Conservation (phyloP, 1,140 invertebrate genomes). For the Tenebrio molitor region DNA sequence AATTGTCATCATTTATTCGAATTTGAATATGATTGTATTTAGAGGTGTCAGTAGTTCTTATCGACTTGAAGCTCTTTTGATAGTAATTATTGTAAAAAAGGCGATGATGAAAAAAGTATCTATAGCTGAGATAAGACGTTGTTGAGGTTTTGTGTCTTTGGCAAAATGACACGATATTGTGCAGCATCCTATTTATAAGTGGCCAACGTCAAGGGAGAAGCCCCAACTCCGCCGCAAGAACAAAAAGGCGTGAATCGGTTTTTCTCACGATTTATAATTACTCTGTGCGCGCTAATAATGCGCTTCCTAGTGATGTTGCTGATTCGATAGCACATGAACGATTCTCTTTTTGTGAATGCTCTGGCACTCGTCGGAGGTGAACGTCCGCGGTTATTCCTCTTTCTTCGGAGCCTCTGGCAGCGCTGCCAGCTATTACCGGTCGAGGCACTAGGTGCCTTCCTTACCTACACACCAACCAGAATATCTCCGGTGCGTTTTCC, state of each 20-base stretch:
- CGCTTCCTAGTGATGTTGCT: constrained; percentile 60
- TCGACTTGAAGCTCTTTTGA: too few species aligned
- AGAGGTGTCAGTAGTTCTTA: too few species aligned
- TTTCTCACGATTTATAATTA: constrained; percentile 61
- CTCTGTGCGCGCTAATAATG: constrained; percentile 54
- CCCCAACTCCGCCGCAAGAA: not conserved
- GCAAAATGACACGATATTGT: too few species aligned
- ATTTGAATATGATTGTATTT: too few species aligned
- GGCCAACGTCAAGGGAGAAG: too few species aligned
- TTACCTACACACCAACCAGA: not conserved
- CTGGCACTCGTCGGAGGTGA: constrained; percentile 58
- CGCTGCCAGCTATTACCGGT: constrained; percentile 54
- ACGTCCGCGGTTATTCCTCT: constrained; percentile 63
- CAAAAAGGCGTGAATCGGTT: constrained; percentile 22
- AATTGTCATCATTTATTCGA: too few species aligned
- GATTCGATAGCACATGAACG: constrained; percentile 56
- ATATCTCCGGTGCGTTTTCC: constrained; percentile 5
- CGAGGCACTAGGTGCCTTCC: constrained; percentile 35
- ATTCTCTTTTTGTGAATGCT: constrained; percentile 58
- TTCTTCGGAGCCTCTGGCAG: constrained; percentile 52
- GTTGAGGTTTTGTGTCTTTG: too few species aligned
- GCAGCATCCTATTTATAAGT: too few species aligned
- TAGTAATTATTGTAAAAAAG: too few species aligned
- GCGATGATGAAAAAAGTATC: too few species aligned
- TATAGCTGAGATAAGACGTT: too few species aligned